Percentiles rank a stretch among this genome's conserved stretches.
Conservation (phyloP, 2,113 vertebrate genomes). For the Phainopepla nitens region DNA sequence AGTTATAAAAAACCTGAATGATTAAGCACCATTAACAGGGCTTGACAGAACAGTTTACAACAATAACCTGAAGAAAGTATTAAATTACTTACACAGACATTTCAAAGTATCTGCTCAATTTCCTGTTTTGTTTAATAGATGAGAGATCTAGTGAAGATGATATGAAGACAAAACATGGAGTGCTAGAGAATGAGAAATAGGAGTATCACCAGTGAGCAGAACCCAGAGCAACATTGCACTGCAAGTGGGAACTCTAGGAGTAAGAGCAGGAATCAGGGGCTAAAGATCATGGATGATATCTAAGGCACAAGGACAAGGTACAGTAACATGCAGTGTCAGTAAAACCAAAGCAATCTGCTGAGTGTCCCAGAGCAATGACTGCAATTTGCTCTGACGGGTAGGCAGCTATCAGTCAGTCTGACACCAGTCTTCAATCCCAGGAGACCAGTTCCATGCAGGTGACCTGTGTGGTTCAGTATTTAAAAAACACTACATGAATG, state of each 20-base stretch:
- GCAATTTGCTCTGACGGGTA: rapidly evolving
- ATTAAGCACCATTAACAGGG: background rate
- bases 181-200: background rate
- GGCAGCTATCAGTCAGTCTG: background rate
- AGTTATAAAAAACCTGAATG: background rate
- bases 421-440: background rate
- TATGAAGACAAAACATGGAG: background rate
- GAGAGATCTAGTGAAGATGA: background rate
- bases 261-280: background rate
- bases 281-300: background rate
- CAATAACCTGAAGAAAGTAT: background rate
- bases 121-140: background rate
- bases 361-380: background rate
- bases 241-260: background rate
- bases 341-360: background rate
- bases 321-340: background rate
- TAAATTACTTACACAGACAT: background rate
- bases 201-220: background rate
- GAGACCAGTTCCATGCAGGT: background rate
- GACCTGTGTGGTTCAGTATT: background rate
- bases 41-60: background rate
- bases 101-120: background rate
- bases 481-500: background rate
- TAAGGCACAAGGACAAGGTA: background rate
- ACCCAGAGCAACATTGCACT: background rate